Percentiles rank a stretch among this genome's conserved stretches.
These are phyloP conservation scores for Chelonus insularis DNA, from an alignment of 1,140 invertebrate genomes.

Conservation along the genomic window DNA sequence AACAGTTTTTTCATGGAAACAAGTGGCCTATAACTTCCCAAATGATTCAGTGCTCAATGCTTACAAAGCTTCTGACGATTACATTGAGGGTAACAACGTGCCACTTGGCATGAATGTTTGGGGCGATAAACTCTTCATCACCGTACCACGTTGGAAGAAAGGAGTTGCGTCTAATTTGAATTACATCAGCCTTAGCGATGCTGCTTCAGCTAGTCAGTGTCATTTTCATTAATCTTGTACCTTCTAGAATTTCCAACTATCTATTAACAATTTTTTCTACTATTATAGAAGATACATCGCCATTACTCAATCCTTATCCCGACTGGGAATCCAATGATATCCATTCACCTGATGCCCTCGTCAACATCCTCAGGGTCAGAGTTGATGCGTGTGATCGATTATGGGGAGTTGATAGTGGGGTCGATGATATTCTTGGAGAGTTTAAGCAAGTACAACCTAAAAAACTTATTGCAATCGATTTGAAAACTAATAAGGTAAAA, in stretches of 20 bases:
- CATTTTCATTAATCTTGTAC: conserved; percentile 5
- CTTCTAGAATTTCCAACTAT: no score
- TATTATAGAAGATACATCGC: conserved; percentile 64
- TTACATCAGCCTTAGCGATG: conserved; percentile 62
- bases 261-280: no score
- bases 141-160: conserved; percentile 75
- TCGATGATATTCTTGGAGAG: conserved; percentile 71
- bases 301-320: conserved; percentile 71
- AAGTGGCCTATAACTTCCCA: conserved; percentile 72
- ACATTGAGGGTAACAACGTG: conserved; percentile 71
- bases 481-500: conserved; percentile 68
- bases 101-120: conserved; percentile 73
- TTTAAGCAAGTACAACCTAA: conserved; percentile 65
- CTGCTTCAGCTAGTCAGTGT: conserved; percentile 14
- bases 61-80: conserved; percentile 66
- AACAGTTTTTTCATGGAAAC: conserved; percentile 69
- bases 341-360: conserved; percentile 59
- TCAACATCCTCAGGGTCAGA: conserved; percentile 70
- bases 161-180: conserved; percentile 74
- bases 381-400: conserved; percentile 73
- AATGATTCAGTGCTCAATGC: conserved; percentile 63
- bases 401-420: conserved; percentile 76
- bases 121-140: conserved; percentile 77
- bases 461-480: conserved; percentile 70
- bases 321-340: conserved; percentile 67